Conservation (phyloP, 1,140 invertebrate species). For the Drosophila parabipectinata region DNA sequence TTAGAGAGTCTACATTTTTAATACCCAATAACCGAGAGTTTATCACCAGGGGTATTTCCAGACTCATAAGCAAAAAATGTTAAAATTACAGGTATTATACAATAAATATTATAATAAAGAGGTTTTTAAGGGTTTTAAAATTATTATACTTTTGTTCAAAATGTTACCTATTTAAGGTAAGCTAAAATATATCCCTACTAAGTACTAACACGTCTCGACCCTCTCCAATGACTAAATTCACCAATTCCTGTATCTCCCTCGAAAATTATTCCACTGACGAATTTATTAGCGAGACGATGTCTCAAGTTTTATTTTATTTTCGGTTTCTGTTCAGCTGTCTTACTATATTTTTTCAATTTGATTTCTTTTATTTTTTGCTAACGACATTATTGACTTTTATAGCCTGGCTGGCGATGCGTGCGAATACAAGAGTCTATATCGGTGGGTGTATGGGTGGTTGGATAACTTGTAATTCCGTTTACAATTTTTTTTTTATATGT, state of each 20-base stretch:
- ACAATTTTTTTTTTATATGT: slow-evolving; percentile 26
- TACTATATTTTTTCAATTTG: slow-evolving; percentile 57
- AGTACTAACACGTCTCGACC: slow-evolving; percentile 21
- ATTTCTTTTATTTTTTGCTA: slow-evolving; percentile 51
- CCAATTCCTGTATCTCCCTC: slow-evolving; percentile 15
- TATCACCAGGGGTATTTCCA: slow-evolving; percentile 27
- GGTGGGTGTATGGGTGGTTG: slow-evolving; percentile 1
- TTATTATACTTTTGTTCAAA: too few species aligned
- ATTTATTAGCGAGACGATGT: slow-evolving; percentile 52
- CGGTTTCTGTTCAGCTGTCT: slow-evolving; percentile 21
- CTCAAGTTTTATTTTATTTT: slow-evolving; percentile 45
- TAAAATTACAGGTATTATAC: background rate
- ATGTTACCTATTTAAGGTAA: too few species aligned
- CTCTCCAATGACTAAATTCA: background rate
- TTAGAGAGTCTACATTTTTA: slow-evolving; percentile 53
- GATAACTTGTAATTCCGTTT: slow-evolving; percentile 51
- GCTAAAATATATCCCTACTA: background rate
- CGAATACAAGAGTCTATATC: slow-evolving; percentile 3
- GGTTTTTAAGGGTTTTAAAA: too few species aligned
- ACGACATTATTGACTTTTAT: slow-evolving; percentile 56
- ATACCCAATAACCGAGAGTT: slow-evolving; percentile 41
- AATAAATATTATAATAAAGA: background rate
- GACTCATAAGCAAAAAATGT: background rate
- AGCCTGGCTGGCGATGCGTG: slow-evolving; percentile 17
- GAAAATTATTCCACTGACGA: slow-evolving; percentile 52